Evolutionary conservation across 1,140 invertebrate species (phyloP).

Genomic region (Aplysia californica): DNA sequence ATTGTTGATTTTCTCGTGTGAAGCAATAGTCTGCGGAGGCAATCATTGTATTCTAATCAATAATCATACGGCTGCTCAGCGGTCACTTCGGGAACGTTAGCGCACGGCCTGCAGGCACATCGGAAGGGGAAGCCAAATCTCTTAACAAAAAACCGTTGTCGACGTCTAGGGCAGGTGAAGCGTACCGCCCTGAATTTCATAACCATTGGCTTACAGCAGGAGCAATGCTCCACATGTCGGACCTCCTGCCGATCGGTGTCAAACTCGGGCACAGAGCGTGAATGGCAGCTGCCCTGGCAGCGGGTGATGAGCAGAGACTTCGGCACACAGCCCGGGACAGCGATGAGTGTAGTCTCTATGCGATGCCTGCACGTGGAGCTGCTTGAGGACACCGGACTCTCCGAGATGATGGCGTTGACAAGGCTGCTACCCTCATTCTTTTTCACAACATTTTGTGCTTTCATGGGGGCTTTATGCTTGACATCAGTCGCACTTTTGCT

Average conservation of each 20-base stretch:
- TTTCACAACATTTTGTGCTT: too few relatives aligned
- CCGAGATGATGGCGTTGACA: too few relatives aligned
- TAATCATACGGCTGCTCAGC: constrained; percentile 14
- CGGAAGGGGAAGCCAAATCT: not conserved
- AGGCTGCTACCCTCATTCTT: too few relatives aligned
- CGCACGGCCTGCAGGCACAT: constrained; percentile 20
- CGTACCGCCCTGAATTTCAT: not conserved
- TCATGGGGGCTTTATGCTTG: too few relatives aligned
- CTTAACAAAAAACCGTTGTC: not conserved
- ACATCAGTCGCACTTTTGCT: too few relatives aligned
- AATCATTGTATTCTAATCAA: not conserved
- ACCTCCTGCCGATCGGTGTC: not conserved
- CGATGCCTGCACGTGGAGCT: not conserved
- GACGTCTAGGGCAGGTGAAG: not conserved
- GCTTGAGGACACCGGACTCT: too few relatives aligned
- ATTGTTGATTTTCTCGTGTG: too few relatives aligned
- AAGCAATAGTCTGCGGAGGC: too few relatives aligned
- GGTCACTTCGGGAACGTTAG: not conserved
- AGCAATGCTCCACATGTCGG: not conserved
- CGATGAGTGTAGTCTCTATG: not conserved
- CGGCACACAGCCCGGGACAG: not conserved
- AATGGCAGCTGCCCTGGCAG: constrained; percentile 13
- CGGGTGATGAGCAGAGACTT: not conserved
- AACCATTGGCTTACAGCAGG: not conserved
- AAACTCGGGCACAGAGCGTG: constrained; percentile 8